These are phyloP conservation scores for Alauda arvensis DNA, from an alignment of 2,797 vertebrate genomes.

Conservation along the genomic window DNA sequence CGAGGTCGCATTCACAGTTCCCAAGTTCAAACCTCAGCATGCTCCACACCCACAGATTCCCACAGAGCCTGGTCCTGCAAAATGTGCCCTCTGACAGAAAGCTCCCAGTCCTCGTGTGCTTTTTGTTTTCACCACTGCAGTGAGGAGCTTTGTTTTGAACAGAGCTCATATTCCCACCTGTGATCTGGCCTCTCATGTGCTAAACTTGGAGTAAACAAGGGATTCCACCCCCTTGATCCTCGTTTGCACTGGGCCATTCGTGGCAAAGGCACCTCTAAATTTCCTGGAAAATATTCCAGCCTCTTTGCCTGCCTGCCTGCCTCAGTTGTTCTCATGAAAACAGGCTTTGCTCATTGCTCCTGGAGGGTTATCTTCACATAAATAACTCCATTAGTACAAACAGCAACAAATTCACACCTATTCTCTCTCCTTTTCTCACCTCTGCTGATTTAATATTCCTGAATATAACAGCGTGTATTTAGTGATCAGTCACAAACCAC, in stretches of 20 bases:
- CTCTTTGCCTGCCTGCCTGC: neutral
- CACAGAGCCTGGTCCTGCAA: conserved; percentile 23
- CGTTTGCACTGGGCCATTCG: accelerated
- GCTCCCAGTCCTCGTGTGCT: neutral
- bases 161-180: neutral
- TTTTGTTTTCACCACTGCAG: neutral
- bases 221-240: neutral
- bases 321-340: neutral
- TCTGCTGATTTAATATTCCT: neutral
- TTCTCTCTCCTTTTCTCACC: neutral
- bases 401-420: neutral
- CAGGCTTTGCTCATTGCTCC: neutral
- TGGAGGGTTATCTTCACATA: neutral
- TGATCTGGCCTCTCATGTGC: neutral
- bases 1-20: conserved; percentile 1
- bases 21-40: conserved; percentile 24
- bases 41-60: conserved; percentile 41
- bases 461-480: neutral
- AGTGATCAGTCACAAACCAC: neutral
- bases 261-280: neutral
- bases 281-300: neutral
- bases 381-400: neutral
- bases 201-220: neutral
- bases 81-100: neutral
- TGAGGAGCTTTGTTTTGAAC: neutral